Base-by-base conservation (phyloP, 1,140 invertebrate species). In the Drosophila eugracilis region DNA sequence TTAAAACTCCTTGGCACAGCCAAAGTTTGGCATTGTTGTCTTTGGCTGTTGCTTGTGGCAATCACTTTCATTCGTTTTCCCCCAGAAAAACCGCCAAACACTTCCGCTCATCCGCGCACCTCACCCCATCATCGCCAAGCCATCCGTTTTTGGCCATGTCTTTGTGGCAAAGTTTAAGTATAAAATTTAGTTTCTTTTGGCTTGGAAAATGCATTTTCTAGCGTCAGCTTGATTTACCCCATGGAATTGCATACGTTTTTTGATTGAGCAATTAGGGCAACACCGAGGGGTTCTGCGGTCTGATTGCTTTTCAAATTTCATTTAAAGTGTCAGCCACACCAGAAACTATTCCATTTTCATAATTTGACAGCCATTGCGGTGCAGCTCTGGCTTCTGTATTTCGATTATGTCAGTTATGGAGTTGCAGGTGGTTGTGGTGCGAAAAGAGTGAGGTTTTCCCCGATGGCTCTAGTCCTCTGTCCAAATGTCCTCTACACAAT, bases 11-110 rank as follows among this genome's bases (percentile, higher is more conserved):
- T 67, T 67, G 45, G 60, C 28, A 26, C 17, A 60, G 74, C 72
- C 74, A 85, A 85, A 77, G 44, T 85, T 85, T 86, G 73, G 83
- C 77, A 85, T 85, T 85, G 81, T 85, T 85, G 81, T 86, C 81
- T 85, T 86, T 85, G 77, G 81, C 81, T 73, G 58, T 59, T 85
- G 81, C 81, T 75, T 74, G 67, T 60, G 77, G 81, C 81, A 85
- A 81, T 86, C 81, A 86, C 83, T 85, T 86, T 85, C 79, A 54
- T 83, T 79, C 71, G 49, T 37, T 67, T 59, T 24, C 26, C 44
- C 49, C 41, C 34, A 21, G 76, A 55, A 84, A 76, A 85, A 79
- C 76, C 81, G 73, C 81, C 73, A 86, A 85, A 85, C 80, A 79
- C 81, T 86, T 85, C 81, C 81, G 77, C 45, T 53, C 22, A 37